These are phyloP conservation scores for Hippocampus barbouri DNA, from an alignment of 2,113 vertebrate species.

Conservation along the genomic window DNA sequence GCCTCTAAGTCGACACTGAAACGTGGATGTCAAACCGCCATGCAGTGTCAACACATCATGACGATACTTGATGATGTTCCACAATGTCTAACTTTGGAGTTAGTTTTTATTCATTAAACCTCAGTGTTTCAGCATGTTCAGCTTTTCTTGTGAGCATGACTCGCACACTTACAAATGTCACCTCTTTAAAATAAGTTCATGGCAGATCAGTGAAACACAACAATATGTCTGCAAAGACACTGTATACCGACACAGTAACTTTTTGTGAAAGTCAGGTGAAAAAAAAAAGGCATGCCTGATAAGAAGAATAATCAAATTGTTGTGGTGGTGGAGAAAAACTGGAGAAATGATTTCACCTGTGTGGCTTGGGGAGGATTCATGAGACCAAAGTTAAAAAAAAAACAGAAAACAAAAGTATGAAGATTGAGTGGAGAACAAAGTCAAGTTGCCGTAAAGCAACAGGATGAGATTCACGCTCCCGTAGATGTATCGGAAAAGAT, in stretches of 20 bases:
- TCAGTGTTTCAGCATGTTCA: not conserved
- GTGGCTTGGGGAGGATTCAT: slow-evolving; percentile 11
- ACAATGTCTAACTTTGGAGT: too few relatives aligned
- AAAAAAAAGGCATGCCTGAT: slow-evolving; percentile 10
- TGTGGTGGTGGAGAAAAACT: slow-evolving; percentile 7
- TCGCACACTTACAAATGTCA: not conserved
- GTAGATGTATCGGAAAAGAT: slow-evolving; percentile 36
- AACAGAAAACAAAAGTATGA: slow-evolving; percentile 5
- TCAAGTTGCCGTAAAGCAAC: slow-evolving; percentile 20
- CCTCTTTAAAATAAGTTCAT: not conserved
- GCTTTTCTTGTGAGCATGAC: not conserved
- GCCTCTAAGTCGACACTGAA: not conserved
- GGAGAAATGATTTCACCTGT: slow-evolving; percentile 6
- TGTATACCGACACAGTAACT: slow-evolving; percentile 18
- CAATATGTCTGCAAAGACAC: slow-evolving; percentile 3
- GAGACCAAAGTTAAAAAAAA: slow-evolving; percentile 17
- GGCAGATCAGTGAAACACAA: not conserved
- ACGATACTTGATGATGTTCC: too few relatives aligned
- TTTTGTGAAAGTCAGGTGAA: slow-evolving; percentile 34
- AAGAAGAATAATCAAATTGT: slow-evolving; percentile 37
- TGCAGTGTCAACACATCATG: not conserved
- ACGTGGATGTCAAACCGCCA: not conserved
- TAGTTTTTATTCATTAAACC: not conserved
- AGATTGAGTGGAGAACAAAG: slow-evolving; percentile 44
- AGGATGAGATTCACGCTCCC: slow-evolving; percentile 41